Evolutionary conservation across 2,797 vertebrate species (phyloP), one percentile per base, ranked within the genome.

Genomic region (Myioborus melanocephalus): DNA sequence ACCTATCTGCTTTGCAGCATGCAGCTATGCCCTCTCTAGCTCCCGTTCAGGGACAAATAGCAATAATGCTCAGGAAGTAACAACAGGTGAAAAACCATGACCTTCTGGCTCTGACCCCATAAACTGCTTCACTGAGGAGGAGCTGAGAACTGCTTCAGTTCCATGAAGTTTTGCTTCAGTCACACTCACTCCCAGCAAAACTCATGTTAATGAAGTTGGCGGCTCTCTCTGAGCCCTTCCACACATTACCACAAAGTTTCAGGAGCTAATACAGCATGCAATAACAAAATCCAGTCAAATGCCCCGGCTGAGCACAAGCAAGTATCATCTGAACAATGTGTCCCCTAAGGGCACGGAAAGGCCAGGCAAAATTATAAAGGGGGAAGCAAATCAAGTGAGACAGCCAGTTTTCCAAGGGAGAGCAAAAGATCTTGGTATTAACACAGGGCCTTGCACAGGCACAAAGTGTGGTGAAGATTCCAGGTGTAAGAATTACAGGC

Each of bases 211-310:
- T 16, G 17, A 55, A 77, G 30, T 5, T 5, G 7, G n/a, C 28
- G 1, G 5, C 72, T 75, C 53, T 66, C 43, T 78, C 83, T 41
- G 35, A 50, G 50, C 7, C 9, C 30, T 91, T 59, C 63, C 52
- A 63, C 0, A 1, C 0, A 0, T 32, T 34, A 49, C 79, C 2
- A 2, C 41, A 6, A 66, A 56, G 43, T 35, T 92, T 70, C 26
- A 66, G 71, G 37, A 93, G 65, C 44, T 77, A 68, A 68, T 52
- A 47, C 10, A 84, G 72, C 46, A 80, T 41, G 49, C 41, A 90
- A 9, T 39, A 79, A 91, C 22, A 57, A 84, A 94, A 87, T n/a
- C 35, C 75, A 77, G 35, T 23, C 34, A 30, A 71, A 75, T 17
- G 9, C 55, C 44, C 47, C 37, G 55, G 46, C 44, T 59, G 20